Percentiles rank a stretch among this genome's conserved stretches.
phyloP scores from a whole-genome alignment of 2,113 vertebrate genomes.

The Ceratotherium simum region DNA sequence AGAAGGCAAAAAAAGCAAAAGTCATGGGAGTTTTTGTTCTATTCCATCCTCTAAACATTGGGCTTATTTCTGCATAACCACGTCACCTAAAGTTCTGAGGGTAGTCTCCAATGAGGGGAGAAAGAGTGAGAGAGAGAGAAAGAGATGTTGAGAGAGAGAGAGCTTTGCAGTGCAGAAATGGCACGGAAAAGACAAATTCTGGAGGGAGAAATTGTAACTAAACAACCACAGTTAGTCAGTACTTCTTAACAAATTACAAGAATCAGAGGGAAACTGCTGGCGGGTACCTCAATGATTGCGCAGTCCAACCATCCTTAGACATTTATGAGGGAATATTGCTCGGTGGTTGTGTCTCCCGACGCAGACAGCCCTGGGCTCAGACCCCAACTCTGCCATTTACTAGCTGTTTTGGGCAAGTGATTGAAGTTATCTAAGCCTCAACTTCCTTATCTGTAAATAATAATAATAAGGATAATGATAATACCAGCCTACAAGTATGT shows the following conservation, averaged over 20 bases:
- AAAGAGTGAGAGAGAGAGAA: not conserved
- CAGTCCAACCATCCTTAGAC: not conserved
- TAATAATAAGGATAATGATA: not conserved
- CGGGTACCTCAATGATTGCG: accelerated
- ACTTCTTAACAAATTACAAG: not conserved
- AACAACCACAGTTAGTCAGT: not conserved
- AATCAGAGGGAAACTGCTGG: not conserved
- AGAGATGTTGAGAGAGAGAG: not conserved
- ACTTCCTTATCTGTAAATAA: not conserved
- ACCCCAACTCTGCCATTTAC: not conserved
- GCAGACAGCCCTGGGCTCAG: not conserved
- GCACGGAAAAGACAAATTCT: not conserved
- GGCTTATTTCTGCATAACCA: not conserved
- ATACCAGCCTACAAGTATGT: not conserved
- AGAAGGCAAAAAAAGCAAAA: not conserved
- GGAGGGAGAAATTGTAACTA: not conserved
- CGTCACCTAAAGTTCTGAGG: not conserved
- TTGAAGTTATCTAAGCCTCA: not conserved
- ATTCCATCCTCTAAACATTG: not conserved
- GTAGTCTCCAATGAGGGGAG: not conserved
- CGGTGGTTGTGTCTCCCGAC: not conserved
- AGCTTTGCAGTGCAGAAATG: not conserved
- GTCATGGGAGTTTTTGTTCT: not conserved
- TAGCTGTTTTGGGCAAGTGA: not conserved
- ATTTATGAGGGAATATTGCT: not conserved